Base-by-base conservation (phyloP, 2,113 vertebrate species). In the Rhodinocichla rosea region DNA sequence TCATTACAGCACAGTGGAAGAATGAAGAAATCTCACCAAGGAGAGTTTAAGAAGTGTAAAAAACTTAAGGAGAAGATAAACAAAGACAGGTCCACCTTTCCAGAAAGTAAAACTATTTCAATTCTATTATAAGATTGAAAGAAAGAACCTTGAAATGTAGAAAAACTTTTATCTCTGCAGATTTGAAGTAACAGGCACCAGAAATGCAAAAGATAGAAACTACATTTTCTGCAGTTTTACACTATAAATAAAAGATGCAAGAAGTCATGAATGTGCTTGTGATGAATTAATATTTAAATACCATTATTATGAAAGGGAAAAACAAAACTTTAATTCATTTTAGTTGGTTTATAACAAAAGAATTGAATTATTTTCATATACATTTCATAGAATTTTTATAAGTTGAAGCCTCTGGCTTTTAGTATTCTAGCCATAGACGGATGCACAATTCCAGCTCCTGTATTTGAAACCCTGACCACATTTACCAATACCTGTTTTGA, bases 201-300 rank as follows among this genome's bases (percentile, higher is more conserved):
- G 42, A 92, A 90, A 88, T 12, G 3, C 15, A 73, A 79, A 90
- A 77, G 10, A 65, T 1, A 68, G 26, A 67, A 92, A 82, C 80
- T 15, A 63, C 1, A 32, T 63, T 79, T 94, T 84, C 49, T 69
- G n/a, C 6, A 78, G 40, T 57, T 95, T 87, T 64, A 77, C 15
- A 20, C 75, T 59, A 79, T 83, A 93, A 93, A 70, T 92, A 90
- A 96, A 90, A 87, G 50, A 83, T 83, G 26, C 3, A 37, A 69
- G 26, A 90, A 94, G 49, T 56, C 40, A 77, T 33, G 9, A 92
- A 49, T 53, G 19, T 40, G 11, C 21, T 62, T 65, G 22, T 47
- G 47, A 86, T 68, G 32, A 83, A 92, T 92, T 83, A 92, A 37
- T 87, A 95, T 80, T 95, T 80, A 69, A 92, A 86, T 77, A 77